Base-by-base conservation (phyloP, 2,888 invertebrate species). In the Scaptomyza tumidula region DNA sequence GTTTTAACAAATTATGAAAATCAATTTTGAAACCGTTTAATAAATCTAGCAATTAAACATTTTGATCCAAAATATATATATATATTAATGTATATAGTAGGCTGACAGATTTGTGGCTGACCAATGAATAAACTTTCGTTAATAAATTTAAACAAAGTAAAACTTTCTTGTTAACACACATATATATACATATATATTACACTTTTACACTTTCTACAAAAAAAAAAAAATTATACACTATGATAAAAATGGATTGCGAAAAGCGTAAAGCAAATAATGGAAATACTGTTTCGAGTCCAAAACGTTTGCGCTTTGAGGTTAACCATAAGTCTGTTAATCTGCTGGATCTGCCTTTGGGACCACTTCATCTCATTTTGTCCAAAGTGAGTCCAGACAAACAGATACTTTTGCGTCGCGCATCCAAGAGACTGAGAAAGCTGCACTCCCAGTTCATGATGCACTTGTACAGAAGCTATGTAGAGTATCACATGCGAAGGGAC, bases 1-100 rank as follows among this genome's bases (percentile, higher is more conserved):
- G 61, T 67, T 78, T 68, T 68, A 57, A 68, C 59, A 73, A 58
- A 54, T 48, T 65, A 73, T 66, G 27, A 49, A 55, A 73, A 73
- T 57, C 67, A 78, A 78, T 78, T 64, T 49, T 39, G 2, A n/a
- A 54, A 56, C n/a, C 27, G 41, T 50, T 67, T 49, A 56, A 14
- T 41, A 48, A 43, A 54, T 59, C 7, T 7, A 64, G 24, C 5
- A 48, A 43, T 4, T 27, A 45, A 3, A 14, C 9, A 27, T 19
- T 53, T 45, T 59, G 31, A 53, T 37, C n/a, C 56, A 45, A 49
- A 11, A 33, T 16, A 48, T 13, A 7, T 49, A 49, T n/a, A 33
- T 16, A 46, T 13, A 7, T 49, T 3, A n/a, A 6, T 50, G 11
- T 52, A 39, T 69, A 31, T 33, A 63, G 56, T 52, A 69, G 55